Evolutionary conservation across 2,797 vertebrate species (phyloP).

Genomic region (Silurus lanzhouensis): DNA sequence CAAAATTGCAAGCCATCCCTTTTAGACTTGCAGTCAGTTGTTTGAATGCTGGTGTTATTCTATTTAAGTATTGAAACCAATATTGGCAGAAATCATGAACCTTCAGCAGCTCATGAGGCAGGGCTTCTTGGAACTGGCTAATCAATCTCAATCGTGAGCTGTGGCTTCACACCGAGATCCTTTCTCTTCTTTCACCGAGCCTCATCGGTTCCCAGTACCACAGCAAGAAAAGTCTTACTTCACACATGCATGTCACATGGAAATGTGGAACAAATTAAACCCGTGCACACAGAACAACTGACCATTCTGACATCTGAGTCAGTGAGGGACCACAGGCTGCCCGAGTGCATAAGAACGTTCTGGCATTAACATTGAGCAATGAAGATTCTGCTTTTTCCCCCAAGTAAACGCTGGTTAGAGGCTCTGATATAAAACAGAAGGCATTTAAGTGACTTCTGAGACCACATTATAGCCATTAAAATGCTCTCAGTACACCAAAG

Average conservation of each 20-base stretch:
- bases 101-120: slow-evolving; percentile 12
- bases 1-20: background rate
- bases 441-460: slow-evolving; percentile 28
- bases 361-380: slow-evolving; percentile 9
- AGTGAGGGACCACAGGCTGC: slow-evolving; percentile 37
- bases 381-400: slow-evolving; percentile 21
- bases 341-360: slow-evolving; percentile 47
- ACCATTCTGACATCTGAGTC: slow-evolving; percentile 23
- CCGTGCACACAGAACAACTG: slow-evolving; percentile 11
- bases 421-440: slow-evolving; percentile 38
- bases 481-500: slow-evolving; percentile 4
- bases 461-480: slow-evolving; percentile 21
- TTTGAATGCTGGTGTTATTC: background rate
- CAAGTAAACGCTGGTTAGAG: slow-evolving; percentile 33
- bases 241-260: slow-evolving; percentile 74
- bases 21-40: background rate
- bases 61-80: background rate
- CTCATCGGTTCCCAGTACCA: slow-evolving; percentile 83
- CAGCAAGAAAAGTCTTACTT: slow-evolving; percentile 69
- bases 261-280: slow-evolving; percentile 91
- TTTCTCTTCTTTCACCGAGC: slow-evolving; percentile 56
- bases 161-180: slow-evolving; percentile 49
- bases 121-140: slow-evolving; percentile 33
- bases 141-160: slow-evolving; percentile 50
- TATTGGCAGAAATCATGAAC: slow-evolving; percentile 13